These are phyloP conservation scores for Halocynthia aurantium DNA, from an alignment of 23 tunicate genomes.

Conservation along the genomic window DNA sequence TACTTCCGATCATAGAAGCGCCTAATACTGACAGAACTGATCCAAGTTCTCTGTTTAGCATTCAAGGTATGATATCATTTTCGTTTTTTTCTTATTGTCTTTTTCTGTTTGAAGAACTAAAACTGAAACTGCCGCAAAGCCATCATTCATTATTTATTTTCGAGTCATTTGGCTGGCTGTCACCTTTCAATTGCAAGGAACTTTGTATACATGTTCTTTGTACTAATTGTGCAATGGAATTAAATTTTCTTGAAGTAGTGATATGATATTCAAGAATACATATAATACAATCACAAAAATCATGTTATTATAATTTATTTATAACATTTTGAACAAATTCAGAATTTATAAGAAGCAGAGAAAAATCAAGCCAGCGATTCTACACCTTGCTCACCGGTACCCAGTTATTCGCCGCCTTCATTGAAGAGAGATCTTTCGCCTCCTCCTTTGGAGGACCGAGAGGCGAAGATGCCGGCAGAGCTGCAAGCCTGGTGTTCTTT, in stretches of 20 bases:
- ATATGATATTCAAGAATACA: too few relatives aligned
- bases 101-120: too few relatives aligned
- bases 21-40: conserved; percentile 80
- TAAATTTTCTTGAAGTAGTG: too few relatives aligned
- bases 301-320: background rate
- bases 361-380: conserved; percentile 66
- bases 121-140: too few relatives aligned
- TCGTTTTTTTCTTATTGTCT: too few relatives aligned
- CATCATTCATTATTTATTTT: too few relatives aligned
- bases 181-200: too few relatives aligned
- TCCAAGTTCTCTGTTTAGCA: conserved; percentile 80
- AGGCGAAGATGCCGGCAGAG: conserved; percentile 50
- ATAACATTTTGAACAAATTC: background rate
- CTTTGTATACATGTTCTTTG: too few relatives aligned
- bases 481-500: conserved; percentile 85
- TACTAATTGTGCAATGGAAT: too few relatives aligned
- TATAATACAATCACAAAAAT: too few relatives aligned
- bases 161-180: too few relatives aligned
- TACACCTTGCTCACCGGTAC: conserved; percentile 44
- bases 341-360: conserved; percentile 75
- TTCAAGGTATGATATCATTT: conserved; percentile 50
- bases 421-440: conserved; percentile 72
- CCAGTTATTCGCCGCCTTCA: conserved; percentile 76
- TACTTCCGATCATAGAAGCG: conserved; percentile 69
- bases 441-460: conserved; percentile 46